These are phyloP conservation scores for Hyphantria cunea DNA, from an alignment of 1,140 invertebrate species.

Conservation along the genomic window DNA sequence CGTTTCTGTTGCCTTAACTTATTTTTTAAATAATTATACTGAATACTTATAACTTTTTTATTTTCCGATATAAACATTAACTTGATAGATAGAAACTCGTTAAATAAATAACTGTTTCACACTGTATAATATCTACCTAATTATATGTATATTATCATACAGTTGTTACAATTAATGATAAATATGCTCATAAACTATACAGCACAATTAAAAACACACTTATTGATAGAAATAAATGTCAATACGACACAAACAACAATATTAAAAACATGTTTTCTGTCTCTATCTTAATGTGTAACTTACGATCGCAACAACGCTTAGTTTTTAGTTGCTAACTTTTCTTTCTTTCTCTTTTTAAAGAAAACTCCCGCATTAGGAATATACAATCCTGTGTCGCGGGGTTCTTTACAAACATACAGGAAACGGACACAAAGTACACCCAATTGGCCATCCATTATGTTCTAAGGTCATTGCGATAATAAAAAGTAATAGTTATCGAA, in stretches of 20 bases:
- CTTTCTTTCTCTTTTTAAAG: no score
- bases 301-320: conserved; percentile 8
- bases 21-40: background rate
- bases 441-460: background rate
- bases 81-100: no score
- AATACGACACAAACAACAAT: conserved; percentile 30
- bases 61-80: no score
- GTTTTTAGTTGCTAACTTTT: conserved; percentile 16
- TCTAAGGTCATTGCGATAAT: conserved; percentile 15
- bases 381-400: no score
- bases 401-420: no score
- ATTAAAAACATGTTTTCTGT: conserved; percentile 42
- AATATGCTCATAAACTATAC: conserved; percentile 12
- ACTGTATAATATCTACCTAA: background rate
- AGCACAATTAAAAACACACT: conserved; percentile 25
- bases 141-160: background rate
- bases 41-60: background rate
- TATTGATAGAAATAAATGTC: conserved; percentile 35
- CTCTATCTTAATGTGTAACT: conserved; percentile 30
- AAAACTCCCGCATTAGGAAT: no score
- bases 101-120: background rate
- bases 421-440: no score
- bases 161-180: background rate
- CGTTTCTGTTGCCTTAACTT: background rate
- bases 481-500: conserved; percentile 6